Evolutionary conservation across 2,113 vertebrate species (phyloP), one percentile per base, ranked within the genome.

Genomic region (Desmodus rotundus): DNA sequence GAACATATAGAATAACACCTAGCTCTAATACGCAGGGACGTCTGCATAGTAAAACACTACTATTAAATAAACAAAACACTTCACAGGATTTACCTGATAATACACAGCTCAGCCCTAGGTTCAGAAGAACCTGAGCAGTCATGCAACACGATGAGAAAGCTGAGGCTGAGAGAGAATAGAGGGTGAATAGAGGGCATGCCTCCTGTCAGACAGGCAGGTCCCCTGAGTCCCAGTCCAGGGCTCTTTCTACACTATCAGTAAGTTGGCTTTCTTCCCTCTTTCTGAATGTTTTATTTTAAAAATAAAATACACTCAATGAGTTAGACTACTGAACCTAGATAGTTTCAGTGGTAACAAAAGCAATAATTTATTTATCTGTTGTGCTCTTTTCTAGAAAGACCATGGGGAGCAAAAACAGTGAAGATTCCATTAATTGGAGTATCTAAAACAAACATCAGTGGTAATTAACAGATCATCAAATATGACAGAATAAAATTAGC

Each of bases 391-490:
- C 87, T 52, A 74, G 74, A 63, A 96, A 89, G 70, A 20, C 70
- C 56, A 63, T 72, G 28, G 45, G 28, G 43, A 91, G 33, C 36
- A 73, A 92, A 89, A 89, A 26, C 13, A 91, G 38, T 70, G 7
- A 95, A 74, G 54, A 94, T 88, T 33, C 33, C 47, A 86, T 85
- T 95, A 93, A 87, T 84, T 83, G 94, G 38, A 94, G 15, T 72
- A 85, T 72, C 36, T 93, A 91, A 92, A 94, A 91, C 63, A 92
- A 93, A 72, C 5, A 87, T 41, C 63, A 91, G 33, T 38, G 54
- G 74, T 14, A 90, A 97, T 93, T 89, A 96, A 87, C 33, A 94
- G 65, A 91, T 28, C 70, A 93, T 45, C 82, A 65, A 89, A 91
- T 54, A 76, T 0, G 36, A 61, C 22, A 92, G 31, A 87, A 76